Conservation (phyloP, 2,888 invertebrate species). For the Folsomia candida region DNA sequence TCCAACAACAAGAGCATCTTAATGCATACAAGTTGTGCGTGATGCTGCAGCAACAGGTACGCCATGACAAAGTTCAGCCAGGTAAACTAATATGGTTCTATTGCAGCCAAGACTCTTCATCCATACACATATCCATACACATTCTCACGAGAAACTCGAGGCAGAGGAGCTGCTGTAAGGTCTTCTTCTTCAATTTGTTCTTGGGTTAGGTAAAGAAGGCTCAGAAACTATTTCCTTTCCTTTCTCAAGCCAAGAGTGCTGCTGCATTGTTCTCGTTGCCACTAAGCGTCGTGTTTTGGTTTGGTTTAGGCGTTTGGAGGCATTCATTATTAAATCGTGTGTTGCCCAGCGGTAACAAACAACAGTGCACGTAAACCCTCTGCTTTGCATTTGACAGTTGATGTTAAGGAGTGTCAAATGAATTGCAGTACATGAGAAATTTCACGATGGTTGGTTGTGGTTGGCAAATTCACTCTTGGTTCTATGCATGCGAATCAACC, state of each 20-base stretch:
- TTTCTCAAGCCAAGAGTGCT: background rate
- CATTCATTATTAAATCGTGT: too few relatives aligned
- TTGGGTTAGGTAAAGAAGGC: background rate
- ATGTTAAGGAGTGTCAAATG: background rate
- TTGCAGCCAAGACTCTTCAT: too few relatives aligned
- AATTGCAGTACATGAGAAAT: conserved; percentile 13
- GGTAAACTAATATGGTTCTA: background rate
- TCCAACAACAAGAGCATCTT: background rate
- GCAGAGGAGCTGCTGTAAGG: background rate
- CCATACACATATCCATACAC: background rate
- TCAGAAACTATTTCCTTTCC: background rate
- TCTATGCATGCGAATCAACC: conserved; percentile 1
- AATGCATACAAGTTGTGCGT: too few relatives aligned
- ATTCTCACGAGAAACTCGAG: background rate
- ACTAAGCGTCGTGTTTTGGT: background rate
- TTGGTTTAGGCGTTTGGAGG: too few relatives aligned
- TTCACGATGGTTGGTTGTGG: conserved; percentile 10
- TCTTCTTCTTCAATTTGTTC: background rate
- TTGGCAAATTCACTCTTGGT: conserved; percentile 5
- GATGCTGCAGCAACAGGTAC: background rate
- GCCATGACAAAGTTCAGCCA: background rate
- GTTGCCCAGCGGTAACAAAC: too few relatives aligned
- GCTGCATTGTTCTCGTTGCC: background rate
- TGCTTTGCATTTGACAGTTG: background rate
- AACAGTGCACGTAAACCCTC: too few relatives aligned